Percentiles rank a stretch among this genome's conserved stretches.
These are phyloP conservation scores for Hippotragus niger DNA, from an alignment of 2,113 vertebrate genomes.

Conservation along the genomic window DNA sequence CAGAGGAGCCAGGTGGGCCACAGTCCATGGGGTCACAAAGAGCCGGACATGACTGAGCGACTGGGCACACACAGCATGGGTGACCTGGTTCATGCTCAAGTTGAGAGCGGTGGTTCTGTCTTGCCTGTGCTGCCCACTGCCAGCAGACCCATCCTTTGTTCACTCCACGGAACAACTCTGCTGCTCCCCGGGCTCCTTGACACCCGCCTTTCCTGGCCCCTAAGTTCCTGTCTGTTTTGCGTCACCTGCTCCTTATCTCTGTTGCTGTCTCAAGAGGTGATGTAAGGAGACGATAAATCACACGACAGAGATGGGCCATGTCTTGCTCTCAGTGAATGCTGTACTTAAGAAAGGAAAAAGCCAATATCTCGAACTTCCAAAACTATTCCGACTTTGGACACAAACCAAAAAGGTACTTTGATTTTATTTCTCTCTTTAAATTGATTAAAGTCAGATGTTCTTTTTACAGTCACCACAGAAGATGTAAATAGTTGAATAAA, in stretches of 20 bases:
- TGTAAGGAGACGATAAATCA: background rate
- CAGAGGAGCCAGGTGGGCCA: background rate
- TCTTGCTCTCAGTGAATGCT: background rate
- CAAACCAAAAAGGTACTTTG: background rate
- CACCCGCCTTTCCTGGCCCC: background rate
- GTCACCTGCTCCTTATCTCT: rapidly evolving
- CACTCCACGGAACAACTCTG: background rate
- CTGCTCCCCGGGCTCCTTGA: background rate
- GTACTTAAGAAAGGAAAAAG: background rate
- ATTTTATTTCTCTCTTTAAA: background rate
- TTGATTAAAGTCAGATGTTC: background rate
- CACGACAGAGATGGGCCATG: background rate
- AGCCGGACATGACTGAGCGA: rapidly evolving
- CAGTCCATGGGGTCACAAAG: background rate
- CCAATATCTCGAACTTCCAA: background rate
- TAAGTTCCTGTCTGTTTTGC: background rate
- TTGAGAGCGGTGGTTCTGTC: background rate
- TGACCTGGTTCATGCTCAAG: background rate
- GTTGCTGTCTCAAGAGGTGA: background rate
- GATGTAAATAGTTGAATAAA: background rate
- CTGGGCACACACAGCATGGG: background rate
- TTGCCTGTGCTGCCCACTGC: background rate
- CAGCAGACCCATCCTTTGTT: background rate
- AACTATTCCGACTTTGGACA: background rate
- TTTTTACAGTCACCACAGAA: background rate